Conservation (phyloP, 2,888 invertebrate genomes). For the Girardia tigrina region DNA sequence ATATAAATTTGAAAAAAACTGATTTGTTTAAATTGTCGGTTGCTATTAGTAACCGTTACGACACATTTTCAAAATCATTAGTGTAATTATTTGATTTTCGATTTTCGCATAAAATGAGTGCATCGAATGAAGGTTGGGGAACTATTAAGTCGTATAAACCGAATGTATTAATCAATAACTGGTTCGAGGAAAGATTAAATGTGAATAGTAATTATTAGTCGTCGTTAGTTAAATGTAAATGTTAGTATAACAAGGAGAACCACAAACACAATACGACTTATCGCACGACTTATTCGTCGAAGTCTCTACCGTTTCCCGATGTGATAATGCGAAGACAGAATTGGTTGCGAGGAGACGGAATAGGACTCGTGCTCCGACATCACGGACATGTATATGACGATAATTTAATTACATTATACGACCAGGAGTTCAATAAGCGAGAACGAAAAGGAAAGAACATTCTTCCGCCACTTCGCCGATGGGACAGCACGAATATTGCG, state of each 20-base stretch:
- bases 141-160: background rate
- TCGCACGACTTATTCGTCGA: slow-evolving; percentile 40
- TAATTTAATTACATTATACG: slow-evolving; percentile 47
- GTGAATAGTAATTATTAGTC: background rate
- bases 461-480: slow-evolving; percentile 42
- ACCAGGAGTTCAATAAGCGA: slow-evolving; percentile 46
- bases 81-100: too few relatives aligned
- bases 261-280: slow-evolving; percentile 44
- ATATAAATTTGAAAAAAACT: too few relatives aligned
- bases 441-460: slow-evolving; percentile 41
- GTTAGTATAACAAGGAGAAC: slow-evolving; percentile 43
- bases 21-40: too few relatives aligned
- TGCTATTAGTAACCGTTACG: too few relatives aligned
- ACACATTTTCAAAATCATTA: too few relatives aligned
- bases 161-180: background rate
- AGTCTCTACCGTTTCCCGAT: slow-evolving; percentile 40
- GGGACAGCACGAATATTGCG: slow-evolving; percentile 44
- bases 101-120: too few relatives aligned
- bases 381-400: slow-evolving; percentile 46
- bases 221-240: background rate
- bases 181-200: slow-evolving; percentile 16
- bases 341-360: slow-evolving; percentile 41
- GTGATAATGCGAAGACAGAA: slow-evolving; percentile 43
- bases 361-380: slow-evolving; percentile 44
- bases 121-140: background rate